These are phyloP conservation scores for Xiphorhynchus elegans DNA, from an alignment of 2,113 vertebrate genomes.

Conservation along the genomic window DNA sequence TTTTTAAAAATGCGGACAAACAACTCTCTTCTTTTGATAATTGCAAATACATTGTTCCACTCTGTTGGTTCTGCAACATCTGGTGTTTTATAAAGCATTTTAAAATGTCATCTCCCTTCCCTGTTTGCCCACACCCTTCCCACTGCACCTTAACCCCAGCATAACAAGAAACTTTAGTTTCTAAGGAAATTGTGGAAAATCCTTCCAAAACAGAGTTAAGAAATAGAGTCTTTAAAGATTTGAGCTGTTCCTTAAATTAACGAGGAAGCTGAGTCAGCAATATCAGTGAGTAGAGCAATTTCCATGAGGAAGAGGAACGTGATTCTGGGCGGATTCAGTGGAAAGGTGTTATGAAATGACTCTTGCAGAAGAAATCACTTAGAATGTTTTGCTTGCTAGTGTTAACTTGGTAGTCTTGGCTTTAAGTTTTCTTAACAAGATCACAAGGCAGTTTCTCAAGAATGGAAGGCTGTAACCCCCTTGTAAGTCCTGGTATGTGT, in stretches of 20 bases:
- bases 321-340: constrained; percentile 8
- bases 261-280: neutral
- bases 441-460: neutral
- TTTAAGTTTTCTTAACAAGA: constrained; percentile 4
- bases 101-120: constrained; percentile 54
- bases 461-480: neutral
- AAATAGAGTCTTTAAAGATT: neutral
- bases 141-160: constrained; percentile 44
- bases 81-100: constrained; percentile 66
- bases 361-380: neutral
- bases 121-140: neutral
- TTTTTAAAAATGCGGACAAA: constrained; percentile 71
- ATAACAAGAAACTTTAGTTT: constrained; percentile 30
- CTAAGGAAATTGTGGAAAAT: neutral
- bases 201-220: neutral
- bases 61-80: constrained; percentile 64
- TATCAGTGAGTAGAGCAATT: neutral
- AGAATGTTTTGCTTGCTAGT: neutral
- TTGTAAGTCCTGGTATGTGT: neutral
- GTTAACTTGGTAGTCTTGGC: constrained; percentile 36
- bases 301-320: neutral
- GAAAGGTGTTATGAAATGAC: neutral
- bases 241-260: neutral
- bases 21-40: constrained; percentile 67
- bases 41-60: constrained; percentile 63